Evolutionary conservation across 2,797 vertebrate genomes (phyloP), one percentile per base, ranked within the genome.

Genomic region (Uromys caudimaculatus): DNA sequence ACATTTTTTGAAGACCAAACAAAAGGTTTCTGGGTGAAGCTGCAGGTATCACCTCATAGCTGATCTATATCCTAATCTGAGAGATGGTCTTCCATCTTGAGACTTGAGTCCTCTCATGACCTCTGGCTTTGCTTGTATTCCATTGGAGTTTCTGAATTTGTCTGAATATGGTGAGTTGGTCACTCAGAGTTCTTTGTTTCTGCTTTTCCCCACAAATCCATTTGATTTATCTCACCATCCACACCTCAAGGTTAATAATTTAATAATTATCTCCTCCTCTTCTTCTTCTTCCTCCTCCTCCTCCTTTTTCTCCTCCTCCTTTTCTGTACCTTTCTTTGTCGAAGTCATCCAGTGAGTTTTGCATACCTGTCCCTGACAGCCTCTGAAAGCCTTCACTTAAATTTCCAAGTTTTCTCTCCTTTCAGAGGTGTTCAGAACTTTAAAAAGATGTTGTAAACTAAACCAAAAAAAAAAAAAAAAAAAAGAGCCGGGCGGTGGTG

Each of bases 301-400:
- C 3, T 85, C 29, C 35, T 86, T 52, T 44, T 91, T 11, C 6
- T 58, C 23, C 47, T 90, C 56, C 50, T 91, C 62, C 17, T 7
- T 41, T 38, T 24, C n/a, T 4, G 21, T 14, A 50, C 84, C 44
- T 0, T 0, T 47, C 71, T 87, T 89, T 90, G 90, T 94, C 84
- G 76, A 76, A 84, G 76, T 47, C 85, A n/a, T 88, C 88, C 47
- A 35, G 35, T 9, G 62, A 91, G 21, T 76, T 85, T 94, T 87
- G 16, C 13, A 6, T 94, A 73, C 71, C 38, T 78, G 77, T 88
- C 32, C 29, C 89, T 87, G 62, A 75, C 32, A 91, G 41, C 6
- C 12, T n/a, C 62, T 67, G 62, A 52, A 69, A 85, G 21, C 44
- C 83, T n/a, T n/a, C 44, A n/a, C 13, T 50, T 85, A 67, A 50